Base-by-base conservation (phyloP, 2,113 vertebrate species). In the Synodontis membranacea region DNA sequence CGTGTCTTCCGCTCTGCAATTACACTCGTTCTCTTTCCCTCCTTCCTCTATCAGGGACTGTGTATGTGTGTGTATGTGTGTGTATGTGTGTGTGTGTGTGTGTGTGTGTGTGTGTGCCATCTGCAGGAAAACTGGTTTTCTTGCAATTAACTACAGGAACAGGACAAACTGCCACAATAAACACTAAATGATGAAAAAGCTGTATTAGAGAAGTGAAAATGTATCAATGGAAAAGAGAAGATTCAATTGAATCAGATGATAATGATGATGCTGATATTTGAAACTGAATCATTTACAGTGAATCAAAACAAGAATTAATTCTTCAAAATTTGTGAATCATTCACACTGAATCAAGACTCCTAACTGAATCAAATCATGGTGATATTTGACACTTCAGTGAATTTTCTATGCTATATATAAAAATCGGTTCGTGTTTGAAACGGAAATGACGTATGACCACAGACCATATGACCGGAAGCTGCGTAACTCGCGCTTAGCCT, bases 41-140 rank as follows among this genome's bases (percentile, higher is more conserved):
- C 75, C 86, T 82, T 87, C 79, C 85, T 75, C 75, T 80, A 85
- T 85, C 85, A 86, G 85, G 80, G 64, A 84, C 88, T 81, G 86
- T 86, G 86, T 81, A 52, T 85, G 86, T 82, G 82, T 85, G 86
- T 74, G 86, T 84, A 86, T 87, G 86, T 84, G 66, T 81, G 52
- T 64, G 75, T 82, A 86, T 83, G 72, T 78, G 86, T 62, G 75
- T 83, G 88, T 62, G 84, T 82, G 88, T 83, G 82, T 75, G 64
- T 58, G 42, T 50, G 75, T 44, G 70, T 74, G 37, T 75, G 72
- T 48, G n/a, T 66, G 76, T 50, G 89, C 85, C 91, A 90, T 90
- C 89, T 93, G 93, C 84, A 90, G 84, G 70, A n/a, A 62, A 82
- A 56, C 52, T 76, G 83, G 60, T 92, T 93, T 89, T 89, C 90